These are phyloP conservation scores for Sceloporus undulatus DNA, from an alignment of 2,113 vertebrate genomes.

Conservation along the genomic window DNA sequence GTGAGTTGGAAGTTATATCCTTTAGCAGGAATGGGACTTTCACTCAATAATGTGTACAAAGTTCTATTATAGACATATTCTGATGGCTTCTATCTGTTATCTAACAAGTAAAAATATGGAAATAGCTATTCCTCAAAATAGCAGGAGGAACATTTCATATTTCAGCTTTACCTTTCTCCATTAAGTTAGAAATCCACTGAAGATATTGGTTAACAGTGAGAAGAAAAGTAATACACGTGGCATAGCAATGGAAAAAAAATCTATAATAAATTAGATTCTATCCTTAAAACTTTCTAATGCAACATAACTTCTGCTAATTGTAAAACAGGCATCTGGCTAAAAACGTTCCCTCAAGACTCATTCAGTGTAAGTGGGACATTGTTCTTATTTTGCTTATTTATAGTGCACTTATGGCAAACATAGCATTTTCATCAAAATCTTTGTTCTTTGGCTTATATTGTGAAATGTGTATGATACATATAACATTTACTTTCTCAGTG, in stretches of 20 bases:
- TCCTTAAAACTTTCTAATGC: not conserved
- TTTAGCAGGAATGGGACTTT: not conserved
- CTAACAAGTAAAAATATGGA: too few species aligned
- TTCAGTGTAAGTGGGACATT: not conserved
- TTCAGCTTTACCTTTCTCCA: not conserved
- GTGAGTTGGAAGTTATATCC: not conserved
- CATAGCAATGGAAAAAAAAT: not conserved
- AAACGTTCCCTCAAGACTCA: not conserved
- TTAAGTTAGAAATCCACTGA: not conserved
- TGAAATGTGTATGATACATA: not conserved
- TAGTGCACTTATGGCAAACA: not conserved
- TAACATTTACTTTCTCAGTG: not conserved
- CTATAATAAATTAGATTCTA: not conserved
- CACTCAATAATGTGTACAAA: not conserved
- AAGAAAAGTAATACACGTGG: not conserved
- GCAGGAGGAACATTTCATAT: not conserved
- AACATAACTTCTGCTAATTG: not conserved
- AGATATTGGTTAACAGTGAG: not conserved
- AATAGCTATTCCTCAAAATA: not conserved
- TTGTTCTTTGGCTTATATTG: not conserved
- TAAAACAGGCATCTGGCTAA: not conserved
- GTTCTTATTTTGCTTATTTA: not conserved
- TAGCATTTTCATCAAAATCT: not conserved
- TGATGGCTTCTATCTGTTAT: not conserved
- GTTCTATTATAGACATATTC: not conserved